phyloP scores from a whole-genome alignment of 2,888 invertebrate species.

The Nephrocerus scutellatus region DNA sequence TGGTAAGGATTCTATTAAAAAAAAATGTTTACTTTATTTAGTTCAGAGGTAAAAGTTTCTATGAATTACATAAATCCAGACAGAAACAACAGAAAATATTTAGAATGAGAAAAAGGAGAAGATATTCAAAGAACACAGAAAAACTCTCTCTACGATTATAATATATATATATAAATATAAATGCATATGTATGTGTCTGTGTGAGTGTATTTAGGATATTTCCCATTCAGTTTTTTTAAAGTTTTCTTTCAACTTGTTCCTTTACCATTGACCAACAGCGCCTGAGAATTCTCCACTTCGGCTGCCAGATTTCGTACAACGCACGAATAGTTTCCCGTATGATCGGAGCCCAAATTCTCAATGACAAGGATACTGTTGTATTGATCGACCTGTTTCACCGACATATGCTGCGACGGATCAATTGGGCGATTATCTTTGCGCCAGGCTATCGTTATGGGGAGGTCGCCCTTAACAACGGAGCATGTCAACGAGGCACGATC shows the following conservation, averaged over 20 bases:
- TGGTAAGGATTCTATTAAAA: too few relatives aligned
- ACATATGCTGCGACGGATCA: conserved; percentile 57
- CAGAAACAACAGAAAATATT: too few relatives aligned
- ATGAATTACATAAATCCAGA: too few relatives aligned
- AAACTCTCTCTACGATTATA: not conserved
- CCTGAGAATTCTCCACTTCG: conserved; percentile 66
- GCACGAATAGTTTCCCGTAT: conserved; percentile 72
- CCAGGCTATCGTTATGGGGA: conserved; percentile 69
- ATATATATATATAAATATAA: too few relatives aligned
- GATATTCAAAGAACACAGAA: conserved; percentile 23
- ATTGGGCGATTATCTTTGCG: conserved; percentile 64
- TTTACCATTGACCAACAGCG: conserved; percentile 73
- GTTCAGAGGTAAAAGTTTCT: too few relatives aligned
- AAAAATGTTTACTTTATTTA: too few relatives aligned
- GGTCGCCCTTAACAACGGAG: conserved; percentile 68
- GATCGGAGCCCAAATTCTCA: conserved; percentile 66
- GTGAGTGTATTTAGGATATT: too few relatives aligned
- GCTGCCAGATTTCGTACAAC: conserved; percentile 66
- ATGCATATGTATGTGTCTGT: too few relatives aligned
- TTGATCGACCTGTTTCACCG: conserved; percentile 66
- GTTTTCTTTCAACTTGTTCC: conserved; percentile 30
- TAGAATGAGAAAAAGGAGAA: conserved; percentile 21
- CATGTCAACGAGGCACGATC: conserved; percentile 68
- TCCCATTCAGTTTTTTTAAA: conserved; percentile 23
- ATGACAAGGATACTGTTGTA: conserved; percentile 72